Conservation (phyloP, 2,113 vertebrate genomes). For the Atractosteus spatula region DNA sequence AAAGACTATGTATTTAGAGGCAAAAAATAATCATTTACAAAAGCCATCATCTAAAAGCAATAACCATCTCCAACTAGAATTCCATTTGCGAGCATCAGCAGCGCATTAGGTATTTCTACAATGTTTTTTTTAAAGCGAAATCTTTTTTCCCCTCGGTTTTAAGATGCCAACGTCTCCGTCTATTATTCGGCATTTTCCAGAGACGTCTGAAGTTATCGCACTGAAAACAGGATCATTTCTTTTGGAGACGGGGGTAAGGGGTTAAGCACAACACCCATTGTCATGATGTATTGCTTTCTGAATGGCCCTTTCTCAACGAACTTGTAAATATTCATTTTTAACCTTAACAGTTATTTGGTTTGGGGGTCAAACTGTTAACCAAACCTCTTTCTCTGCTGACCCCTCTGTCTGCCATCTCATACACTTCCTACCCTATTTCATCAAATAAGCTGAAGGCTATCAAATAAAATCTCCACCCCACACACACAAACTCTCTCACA, state of each 20-base stretch:
- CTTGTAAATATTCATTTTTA: not conserved
- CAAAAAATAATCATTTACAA: not conserved
- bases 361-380: constrained; percentile 3
- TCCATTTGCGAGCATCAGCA: not conserved
- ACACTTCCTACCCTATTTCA: not conserved
- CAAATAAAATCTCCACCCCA: not conserved
- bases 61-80: not conserved
- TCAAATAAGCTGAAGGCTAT: not conserved
- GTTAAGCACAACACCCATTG: not conserved
- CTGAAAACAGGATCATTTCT: not conserved
- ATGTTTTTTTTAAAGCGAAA: not conserved
- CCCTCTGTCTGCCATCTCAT: not conserved
- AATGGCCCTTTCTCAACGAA: not conserved
- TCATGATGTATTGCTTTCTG: not conserved
- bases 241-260: not conserved
- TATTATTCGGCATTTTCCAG: not conserved
- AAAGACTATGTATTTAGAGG: not conserved
- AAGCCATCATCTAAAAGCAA: not conserved
- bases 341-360: constrained; percentile 10
- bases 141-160: too few species aligned
- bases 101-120: not conserved
- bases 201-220: not conserved
- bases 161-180: too few species aligned
- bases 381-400: not conserved
- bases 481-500: not conserved